Conservation (phyloP, 2,797 vertebrate species). For the Pterois miles region DNA sequence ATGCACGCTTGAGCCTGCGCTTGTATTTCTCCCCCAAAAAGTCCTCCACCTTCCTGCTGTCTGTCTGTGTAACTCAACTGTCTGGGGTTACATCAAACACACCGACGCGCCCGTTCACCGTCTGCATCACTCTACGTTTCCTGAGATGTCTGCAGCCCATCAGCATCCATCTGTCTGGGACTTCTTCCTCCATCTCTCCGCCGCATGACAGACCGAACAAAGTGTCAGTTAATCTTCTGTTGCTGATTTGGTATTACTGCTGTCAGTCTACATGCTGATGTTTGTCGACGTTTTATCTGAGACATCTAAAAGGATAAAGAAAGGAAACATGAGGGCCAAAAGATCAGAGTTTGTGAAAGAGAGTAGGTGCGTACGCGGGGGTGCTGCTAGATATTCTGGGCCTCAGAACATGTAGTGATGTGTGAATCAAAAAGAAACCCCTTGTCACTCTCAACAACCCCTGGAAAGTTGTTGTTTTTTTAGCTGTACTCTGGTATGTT, state of each 20-base stretch:
- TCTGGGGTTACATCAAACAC: slow-evolving; percentile 65
- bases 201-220: slow-evolving; percentile 32
- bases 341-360: slow-evolving; percentile 18
- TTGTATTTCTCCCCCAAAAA: slow-evolving; percentile 38
- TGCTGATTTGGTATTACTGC: slow-evolving; percentile 52
- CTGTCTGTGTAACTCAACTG: slow-evolving; percentile 43
- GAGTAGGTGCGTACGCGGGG: neutral
- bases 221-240: slow-evolving; percentile 45
- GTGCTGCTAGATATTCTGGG: slow-evolving; percentile 4
- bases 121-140: slow-evolving; percentile 50
- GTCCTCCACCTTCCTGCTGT: slow-evolving; percentile 6
- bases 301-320: slow-evolving; percentile 9
- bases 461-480: neutral
- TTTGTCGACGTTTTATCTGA: slow-evolving; percentile 36
- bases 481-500: neutral
- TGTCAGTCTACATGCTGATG: slow-evolving; percentile 53
- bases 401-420: neutral
- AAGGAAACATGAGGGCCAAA: slow-evolving; percentile 9
- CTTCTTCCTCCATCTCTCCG: slow-evolving; percentile 3
- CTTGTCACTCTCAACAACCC: neutral
- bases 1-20: slow-evolving; percentile 24
- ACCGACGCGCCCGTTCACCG: slow-evolving; percentile 30
- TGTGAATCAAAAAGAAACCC: slow-evolving; percentile 1
- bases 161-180: slow-evolving; percentile 65
- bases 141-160: slow-evolving; percentile 58